phyloP scores from a whole-genome alignment of 2,797 vertebrate genomes.

The Dallia pectoralis region DNA sequence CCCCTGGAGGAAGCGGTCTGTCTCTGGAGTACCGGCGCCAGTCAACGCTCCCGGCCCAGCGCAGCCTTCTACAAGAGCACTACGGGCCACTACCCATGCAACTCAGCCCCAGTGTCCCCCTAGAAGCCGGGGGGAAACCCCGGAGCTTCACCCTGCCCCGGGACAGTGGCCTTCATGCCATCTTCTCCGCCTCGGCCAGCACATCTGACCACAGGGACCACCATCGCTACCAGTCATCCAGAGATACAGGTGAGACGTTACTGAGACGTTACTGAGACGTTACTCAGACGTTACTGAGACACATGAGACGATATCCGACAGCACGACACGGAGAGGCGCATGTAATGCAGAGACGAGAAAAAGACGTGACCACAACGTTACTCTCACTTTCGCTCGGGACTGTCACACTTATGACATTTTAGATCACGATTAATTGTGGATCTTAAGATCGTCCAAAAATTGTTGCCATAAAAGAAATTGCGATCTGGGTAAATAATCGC shows the following conservation, averaged over 20 bases:
- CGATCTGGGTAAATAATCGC: too few relatives aligned
- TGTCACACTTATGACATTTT: too few relatives aligned
- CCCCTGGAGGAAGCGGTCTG: conserved; percentile 70
- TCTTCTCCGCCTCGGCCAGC: conserved; percentile 80
- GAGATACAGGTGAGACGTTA: conserved; percentile 71
- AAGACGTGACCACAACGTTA: background rate
- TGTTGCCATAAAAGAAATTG: too few relatives aligned
- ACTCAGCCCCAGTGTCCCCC: conserved; percentile 67
- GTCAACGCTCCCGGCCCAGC: conserved; percentile 91
- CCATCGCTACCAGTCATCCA: conserved; percentile 77
- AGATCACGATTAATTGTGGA: too few relatives aligned
- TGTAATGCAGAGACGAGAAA: background rate
- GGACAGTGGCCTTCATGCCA: conserved; percentile 93
- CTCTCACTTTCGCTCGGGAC: background rate
- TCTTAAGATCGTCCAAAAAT: too few relatives aligned
- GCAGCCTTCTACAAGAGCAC: conserved; percentile 88
- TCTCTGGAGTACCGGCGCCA: conserved; percentile 91
- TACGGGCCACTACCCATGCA: conserved; percentile 83
- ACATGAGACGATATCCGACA: background rate
- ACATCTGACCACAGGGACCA: conserved; percentile 78
- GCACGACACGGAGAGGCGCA: background rate
- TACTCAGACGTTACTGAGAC: background rate
- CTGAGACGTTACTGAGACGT: background rate
- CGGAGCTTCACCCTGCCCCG: conserved; percentile 96
- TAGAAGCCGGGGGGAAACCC: conserved; percentile 81